Base-by-base conservation (phyloP, 2,888 invertebrate genomes). In the Diplolepis rosae region DNA sequence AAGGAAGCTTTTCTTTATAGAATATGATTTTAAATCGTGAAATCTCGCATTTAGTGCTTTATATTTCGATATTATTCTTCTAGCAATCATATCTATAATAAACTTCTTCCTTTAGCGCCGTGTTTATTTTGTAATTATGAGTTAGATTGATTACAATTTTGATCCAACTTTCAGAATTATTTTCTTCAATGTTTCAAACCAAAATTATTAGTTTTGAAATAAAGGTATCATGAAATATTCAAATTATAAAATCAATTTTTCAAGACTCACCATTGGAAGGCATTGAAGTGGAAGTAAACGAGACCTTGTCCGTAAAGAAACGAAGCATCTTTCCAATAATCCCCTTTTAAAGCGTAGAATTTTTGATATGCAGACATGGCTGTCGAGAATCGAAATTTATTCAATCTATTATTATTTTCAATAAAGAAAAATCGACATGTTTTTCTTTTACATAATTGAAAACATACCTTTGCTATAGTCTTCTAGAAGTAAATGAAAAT, bases 291-390 rank as follows among this genome's bases (percentile, higher is more conserved):
- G 88, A 97, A 98, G 89, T 99, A 99, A 74, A 97, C 97, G 52
- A 99, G 91, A 1, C 98, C 99, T 54, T 98, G 91, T 27, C 99
- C 99, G 89, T 98, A 99, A 32, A 98, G 91, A 88, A 98, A 98
- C 13, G 95, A 91, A 1, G 96, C 93, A 89, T 98, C 96, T 89
- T 95, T 95, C 95, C 97, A 97, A 84, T 95, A 94, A 77, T 95
- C 95, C 7, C 92, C 91, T 84, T 94, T 94, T 30, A 95, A 89
- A 39, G 93, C 93, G 85, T 93, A 95, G 89, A 95, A 97, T 88
- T 96, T 96, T 90, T 99, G 98, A 90, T 99, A 99, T 2, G 99
- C 98, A 22, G 98, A 98, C 90, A 98, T 92, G 4, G 99, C 98
- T 98, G 90, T 61, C 92, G 92, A 83, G 80, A 85, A 80, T 83